These are phyloP conservation scores for Acanthococcus lagerstroemiae DNA, from an alignment of 2,888 invertebrate species.

Conservation along the genomic window DNA sequence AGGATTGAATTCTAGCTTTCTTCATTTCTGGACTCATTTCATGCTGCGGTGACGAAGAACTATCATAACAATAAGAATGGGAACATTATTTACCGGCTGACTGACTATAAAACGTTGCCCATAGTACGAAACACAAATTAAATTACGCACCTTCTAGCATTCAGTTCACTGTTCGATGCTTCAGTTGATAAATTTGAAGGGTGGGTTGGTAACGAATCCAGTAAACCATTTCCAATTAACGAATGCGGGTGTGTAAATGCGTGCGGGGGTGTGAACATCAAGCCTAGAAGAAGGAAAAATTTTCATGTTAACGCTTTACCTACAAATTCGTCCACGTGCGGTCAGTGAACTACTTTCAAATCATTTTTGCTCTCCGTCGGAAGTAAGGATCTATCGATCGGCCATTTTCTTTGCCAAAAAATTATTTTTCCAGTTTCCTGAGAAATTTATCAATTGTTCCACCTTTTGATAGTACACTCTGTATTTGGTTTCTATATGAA, in stretches of 20 bases:
- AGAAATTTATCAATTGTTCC: no score
- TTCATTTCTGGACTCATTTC: constrained; percentile 51
- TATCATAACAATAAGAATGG: constrained; percentile 8
- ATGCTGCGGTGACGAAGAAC: constrained; percentile 38
- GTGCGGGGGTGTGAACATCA: constrained; percentile 43
- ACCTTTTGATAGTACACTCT: no score
- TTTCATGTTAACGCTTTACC: neutral
- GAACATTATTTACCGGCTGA: neutral
- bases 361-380: no score
- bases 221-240: constrained; percentile 36
- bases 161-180: neutral
- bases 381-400: no score
- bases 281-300: constrained; percentile 37
- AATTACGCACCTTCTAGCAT: neutral
- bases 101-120: neutral
- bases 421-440: no score
- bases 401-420: no score
- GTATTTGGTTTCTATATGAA: no score
- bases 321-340: no score
- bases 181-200: neutral
- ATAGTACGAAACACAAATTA: neutral
- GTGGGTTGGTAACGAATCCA: constrained; percentile 32
- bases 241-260: constrained; percentile 37
- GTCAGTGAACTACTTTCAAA: no score
- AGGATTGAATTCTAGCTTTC: constrained; percentile 53